These are phyloP conservation scores for Scylla paramamosain DNA, from an alignment of 1,140 invertebrate genomes.

Conservation along the genomic window DNA sequence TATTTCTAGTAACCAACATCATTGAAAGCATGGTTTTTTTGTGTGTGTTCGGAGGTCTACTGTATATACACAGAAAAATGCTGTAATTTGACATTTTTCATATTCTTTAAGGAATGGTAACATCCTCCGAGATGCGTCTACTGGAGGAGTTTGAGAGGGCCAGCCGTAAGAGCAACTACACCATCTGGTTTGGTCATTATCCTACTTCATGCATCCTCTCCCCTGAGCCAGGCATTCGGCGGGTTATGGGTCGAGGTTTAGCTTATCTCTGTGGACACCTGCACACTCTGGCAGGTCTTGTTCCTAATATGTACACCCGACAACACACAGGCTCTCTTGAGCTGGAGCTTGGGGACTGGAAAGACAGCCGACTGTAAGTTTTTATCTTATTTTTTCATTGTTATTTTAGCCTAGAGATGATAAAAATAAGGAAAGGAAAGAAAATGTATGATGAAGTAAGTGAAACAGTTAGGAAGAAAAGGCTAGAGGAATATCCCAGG, in stretches of 20 bases:
- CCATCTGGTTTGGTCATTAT: slow-evolving; percentile 95
- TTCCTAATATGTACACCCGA: slow-evolving; percentile 92
- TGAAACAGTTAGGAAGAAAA: too few species aligned
- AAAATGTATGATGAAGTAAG: too few species aligned
- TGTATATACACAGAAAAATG: too few species aligned
- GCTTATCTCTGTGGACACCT: slow-evolving; percentile 96
- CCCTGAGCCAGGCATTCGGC: slow-evolving; percentile 79
- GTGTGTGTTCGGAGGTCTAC: too few species aligned
- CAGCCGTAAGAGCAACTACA: slow-evolving; percentile 82
- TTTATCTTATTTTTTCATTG: background rate
- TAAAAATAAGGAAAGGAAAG: too few species aligned
- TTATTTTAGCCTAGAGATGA: too few species aligned
- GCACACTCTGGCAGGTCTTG: slow-evolving; percentile 89
- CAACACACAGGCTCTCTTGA: slow-evolving; percentile 92
- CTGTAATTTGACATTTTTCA: too few species aligned
- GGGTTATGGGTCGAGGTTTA: slow-evolving; percentile 83
- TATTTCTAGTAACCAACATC: too few species aligned
- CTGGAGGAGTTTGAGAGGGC: slow-evolving; percentile 68
- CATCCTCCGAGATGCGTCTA: slow-evolving; percentile 80
- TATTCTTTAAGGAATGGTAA: slow-evolving; percentile 64
- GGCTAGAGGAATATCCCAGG: too few species aligned
- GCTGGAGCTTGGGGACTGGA: slow-evolving; percentile 96
- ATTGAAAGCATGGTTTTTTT: too few species aligned
- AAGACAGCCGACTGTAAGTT: slow-evolving; percentile 91
- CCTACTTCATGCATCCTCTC: slow-evolving; percentile 90